Conservation (phyloP, 2,888 invertebrate genomes). For the Amblyjoppa proteus region DNA sequence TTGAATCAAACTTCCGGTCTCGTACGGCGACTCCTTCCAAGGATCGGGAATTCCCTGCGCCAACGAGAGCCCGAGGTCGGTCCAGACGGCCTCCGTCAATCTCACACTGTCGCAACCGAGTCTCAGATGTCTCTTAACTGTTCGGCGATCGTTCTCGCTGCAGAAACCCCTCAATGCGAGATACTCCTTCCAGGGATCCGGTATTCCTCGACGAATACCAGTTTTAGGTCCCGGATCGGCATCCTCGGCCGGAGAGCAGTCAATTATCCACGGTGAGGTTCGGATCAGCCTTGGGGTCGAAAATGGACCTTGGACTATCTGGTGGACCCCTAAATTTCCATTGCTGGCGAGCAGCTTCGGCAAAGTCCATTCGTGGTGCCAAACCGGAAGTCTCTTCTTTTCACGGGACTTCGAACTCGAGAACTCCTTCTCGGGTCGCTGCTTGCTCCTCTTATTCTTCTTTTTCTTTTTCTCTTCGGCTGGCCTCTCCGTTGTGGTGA, state of each 20-base stretch:
- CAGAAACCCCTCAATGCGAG: slow-evolving; percentile 58
- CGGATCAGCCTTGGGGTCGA: slow-evolving; percentile 68
- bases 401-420: neutral
- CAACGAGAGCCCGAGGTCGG: slow-evolving; percentile 67
- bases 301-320: slow-evolving; percentile 72
- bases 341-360: slow-evolving; percentile 45
- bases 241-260: neutral
- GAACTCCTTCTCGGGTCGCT: neutral
- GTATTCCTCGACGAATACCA: slow-evolving; percentile 71
- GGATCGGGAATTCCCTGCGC: slow-evolving; percentile 77
- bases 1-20: neutral
- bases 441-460: neutral
- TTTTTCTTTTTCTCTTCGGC: neutral
- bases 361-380: slow-evolving; percentile 70
- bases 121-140: slow-evolving; percentile 37
- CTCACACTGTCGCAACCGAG: slow-evolving; percentile 61
- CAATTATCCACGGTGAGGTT: slow-evolving; percentile 67
- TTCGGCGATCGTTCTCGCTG: slow-evolving; percentile 45
- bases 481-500: neutral
- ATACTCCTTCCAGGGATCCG: slow-evolving; percentile 74
- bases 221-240: neutral
- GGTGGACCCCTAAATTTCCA: slow-evolving; percentile 60
- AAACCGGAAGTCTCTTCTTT: slow-evolving; percentile 45
- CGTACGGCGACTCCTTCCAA: slow-evolving; percentile 66
- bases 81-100: slow-evolving; percentile 71